A percentile compares a stretch with the other conserved stretches of the same genome.
Evolutionary conservation across 2,888 invertebrate genomes (phyloP).

Genomic region (Stenodema calcarata): DNA sequence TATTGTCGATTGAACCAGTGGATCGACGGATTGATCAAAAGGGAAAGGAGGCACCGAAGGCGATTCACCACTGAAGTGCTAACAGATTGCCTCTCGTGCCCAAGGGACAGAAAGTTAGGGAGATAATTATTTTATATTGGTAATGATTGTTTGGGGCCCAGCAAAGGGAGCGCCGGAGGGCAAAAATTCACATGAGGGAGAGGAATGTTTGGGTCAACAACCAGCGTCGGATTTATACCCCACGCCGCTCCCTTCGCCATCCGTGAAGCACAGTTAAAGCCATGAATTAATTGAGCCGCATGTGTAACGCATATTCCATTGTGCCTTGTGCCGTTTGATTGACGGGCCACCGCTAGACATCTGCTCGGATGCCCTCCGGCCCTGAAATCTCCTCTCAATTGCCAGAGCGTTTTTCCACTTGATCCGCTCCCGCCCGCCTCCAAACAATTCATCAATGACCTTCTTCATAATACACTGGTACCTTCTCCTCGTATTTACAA

Average conservation of each 20-base stretch:
- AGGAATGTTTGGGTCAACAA: conserved; percentile 31
- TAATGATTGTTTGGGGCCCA: conserved; percentile 23
- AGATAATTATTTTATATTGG: conserved; percentile 42
- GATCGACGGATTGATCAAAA: not conserved
- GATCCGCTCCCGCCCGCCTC: not conserved
- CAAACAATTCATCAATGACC: not conserved
- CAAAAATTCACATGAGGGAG: conserved; percentile 5
- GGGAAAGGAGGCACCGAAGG: not conserved
- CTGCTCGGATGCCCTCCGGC: conserved; percentile 23
- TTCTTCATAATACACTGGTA: not conserved
- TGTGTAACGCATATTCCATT: conserved; percentile 35
- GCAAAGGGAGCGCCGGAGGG: not conserved
- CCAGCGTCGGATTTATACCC: conserved; percentile 29
- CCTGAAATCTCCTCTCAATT: not conserved
- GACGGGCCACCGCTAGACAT: conserved; percentile 39
- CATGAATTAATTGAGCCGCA: conserved; percentile 42
- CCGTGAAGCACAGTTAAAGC: conserved; percentile 25
- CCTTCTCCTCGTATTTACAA: not conserved
- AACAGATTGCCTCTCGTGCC: conserved; percentile 39
- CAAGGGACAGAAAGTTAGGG: conserved; percentile 18
- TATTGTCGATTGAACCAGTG: not conserved
- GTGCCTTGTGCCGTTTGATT: conserved; percentile 18
- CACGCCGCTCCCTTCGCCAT: not conserved
- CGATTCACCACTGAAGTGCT: conserved; percentile 13
- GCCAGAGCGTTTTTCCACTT: not conserved